phyloP scores from a whole-genome alignment of 2,113 vertebrate genomes.

The Natator depressus region DNA sequence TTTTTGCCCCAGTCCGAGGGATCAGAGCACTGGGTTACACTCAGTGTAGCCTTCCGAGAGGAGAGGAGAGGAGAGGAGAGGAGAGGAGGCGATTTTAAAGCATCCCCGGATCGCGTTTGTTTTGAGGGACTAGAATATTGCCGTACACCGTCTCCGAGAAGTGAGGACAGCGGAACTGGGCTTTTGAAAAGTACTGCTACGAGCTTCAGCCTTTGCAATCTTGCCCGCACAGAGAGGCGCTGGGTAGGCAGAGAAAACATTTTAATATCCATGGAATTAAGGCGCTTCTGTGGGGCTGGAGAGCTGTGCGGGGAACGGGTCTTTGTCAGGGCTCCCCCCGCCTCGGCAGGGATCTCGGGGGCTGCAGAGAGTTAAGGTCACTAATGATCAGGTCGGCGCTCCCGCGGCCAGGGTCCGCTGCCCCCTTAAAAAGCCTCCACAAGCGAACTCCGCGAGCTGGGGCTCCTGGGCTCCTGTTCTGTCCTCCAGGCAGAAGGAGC shows the following conservation, averaged over 20 bases:
- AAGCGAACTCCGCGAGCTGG: no score
- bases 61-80: background rate
- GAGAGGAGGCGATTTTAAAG: background rate
- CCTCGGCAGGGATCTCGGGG: no score
- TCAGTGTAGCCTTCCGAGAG: background rate
- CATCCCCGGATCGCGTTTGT: background rate
- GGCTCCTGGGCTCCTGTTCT: no score
- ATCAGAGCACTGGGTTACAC: conserved; percentile 42
- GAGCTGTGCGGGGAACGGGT: background rate
- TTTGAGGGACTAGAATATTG: background rate
- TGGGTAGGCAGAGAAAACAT: conserved; percentile 25
- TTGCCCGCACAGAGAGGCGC: conserved; percentile 3
- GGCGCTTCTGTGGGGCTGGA: conserved; percentile 52
- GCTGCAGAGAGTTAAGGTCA: no score
- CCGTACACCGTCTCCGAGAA: background rate
- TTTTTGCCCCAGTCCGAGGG: conserved; percentile 1
- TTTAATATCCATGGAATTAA: conserved; percentile 74
- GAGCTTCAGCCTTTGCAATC: background rate
- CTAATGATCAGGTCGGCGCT: no score
- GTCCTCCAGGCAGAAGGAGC: no score
- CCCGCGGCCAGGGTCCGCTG: no score
- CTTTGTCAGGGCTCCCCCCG: no score
- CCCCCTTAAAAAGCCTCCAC: no score
- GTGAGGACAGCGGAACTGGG: background rate
- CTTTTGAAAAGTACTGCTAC: background rate